phyloP scores from a whole-genome alignment of 2,113 vertebrate species.

The Gopherus flavomarginatus region DNA sequence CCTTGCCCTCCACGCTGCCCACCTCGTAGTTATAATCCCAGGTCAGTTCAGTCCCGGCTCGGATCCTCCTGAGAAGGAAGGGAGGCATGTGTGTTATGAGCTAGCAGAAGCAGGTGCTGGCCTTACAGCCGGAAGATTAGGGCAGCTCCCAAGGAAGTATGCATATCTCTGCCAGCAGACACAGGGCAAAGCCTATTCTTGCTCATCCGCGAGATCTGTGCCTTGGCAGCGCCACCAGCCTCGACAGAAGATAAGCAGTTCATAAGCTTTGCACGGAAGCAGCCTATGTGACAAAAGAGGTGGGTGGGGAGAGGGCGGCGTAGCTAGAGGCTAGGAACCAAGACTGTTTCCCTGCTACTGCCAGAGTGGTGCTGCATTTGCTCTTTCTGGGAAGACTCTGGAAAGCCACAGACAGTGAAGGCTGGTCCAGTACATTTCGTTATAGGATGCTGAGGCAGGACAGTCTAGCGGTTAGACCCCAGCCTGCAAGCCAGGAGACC shows the following conservation, averaged over 20 bases:
- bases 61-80: slow-evolving; percentile 85
- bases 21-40: slow-evolving; percentile 99
- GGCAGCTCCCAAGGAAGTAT: fast-evolving
- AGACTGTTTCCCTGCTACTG: background rate
- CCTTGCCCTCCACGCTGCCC: slow-evolving; percentile 96
- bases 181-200: fast-evolving
- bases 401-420: background rate
- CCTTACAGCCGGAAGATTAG: fast-evolving
- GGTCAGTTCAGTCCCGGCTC: slow-evolving; percentile 94
- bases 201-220: background rate
- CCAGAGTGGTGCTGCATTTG: background rate
- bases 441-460: background rate
- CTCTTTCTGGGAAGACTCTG: background rate
- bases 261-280: too few species aligned
- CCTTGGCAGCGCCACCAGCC: background rate
- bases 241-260: background rate
- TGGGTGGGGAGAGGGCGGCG: too few species aligned
- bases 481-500: background rate
- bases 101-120: fast-evolving
- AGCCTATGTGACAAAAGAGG: background rate
- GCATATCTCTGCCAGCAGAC: background rate
- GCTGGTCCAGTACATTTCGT: background rate
- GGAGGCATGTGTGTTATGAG: background rate
- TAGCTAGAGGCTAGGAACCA: background rate
- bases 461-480: background rate